Evolutionary conservation across 2,113 vertebrate species (phyloP), one percentile per base, ranked within the genome.

Genomic region (Blennius ocellaris): DNA sequence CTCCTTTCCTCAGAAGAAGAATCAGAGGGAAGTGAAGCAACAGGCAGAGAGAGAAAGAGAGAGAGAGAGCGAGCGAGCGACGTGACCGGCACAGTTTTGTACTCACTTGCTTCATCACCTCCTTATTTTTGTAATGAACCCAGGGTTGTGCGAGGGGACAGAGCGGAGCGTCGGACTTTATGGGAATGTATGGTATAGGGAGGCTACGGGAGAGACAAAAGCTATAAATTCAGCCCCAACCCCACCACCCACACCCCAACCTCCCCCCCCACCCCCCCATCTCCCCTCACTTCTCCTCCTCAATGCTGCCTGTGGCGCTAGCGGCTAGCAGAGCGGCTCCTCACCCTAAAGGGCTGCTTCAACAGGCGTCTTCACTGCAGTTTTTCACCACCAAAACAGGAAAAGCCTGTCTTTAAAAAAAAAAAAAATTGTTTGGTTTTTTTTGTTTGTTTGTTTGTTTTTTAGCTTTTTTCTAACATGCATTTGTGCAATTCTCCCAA

Each of bases 21-120:
- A 84, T 89, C 85, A 87, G 83, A 87, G 89, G 90, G 92, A 92
- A 92, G 88, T 56, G 79, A 85, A 80, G 78, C 77, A 68, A 82
- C 80, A 56, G 80, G 82, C 78, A 83, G 76, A 53, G 81, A 52
- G 21, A 30, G 21, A 30, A 4, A 30, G 71, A 30, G 81, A 52
- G 21, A 30, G 21, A 83, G 76, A 53, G 81, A 52, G 21, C 2
- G 21, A 30, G 21, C 2, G 21, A 30, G 71, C 63, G 82, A 73
- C 54, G 78, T 84, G 70, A 89, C 81, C 52, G 88, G 91, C 90
- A 92, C 90, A 87, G 80, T 89, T 88, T 82, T 88, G 69, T 89
- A 89, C 89, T 87, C 88, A 82, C 89, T 91, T 88, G 87, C 91
- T 90, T 89, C 85, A 90, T 91, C 88, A 87, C 89, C 92, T 91